These are phyloP conservation scores for Cephalophus harveyi DNA, from an alignment of 2,113 vertebrate species.

Conservation along the genomic window DNA sequence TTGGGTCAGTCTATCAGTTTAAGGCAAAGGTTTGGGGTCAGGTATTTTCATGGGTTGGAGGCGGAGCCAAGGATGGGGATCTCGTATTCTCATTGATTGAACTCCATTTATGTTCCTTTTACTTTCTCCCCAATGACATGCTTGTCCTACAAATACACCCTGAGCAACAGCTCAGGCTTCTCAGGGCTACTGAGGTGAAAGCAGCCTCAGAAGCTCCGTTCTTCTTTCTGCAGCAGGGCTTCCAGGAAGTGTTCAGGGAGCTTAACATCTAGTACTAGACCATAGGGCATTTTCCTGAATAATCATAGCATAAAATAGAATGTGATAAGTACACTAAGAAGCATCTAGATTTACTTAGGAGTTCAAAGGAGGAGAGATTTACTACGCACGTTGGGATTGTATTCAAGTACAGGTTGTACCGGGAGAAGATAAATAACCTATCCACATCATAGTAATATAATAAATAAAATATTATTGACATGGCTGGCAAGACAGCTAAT, in stretches of 20 bases:
- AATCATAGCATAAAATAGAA: not conserved
- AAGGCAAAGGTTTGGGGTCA: not conserved
- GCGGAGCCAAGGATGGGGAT: not conserved
- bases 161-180: rapidly evolving
- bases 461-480: constrained; percentile 73
- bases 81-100: not conserved
- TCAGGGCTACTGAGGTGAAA: not conserved
- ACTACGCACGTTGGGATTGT: not conserved
- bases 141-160: not conserved
- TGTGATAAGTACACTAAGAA: not conserved
- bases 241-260: not conserved
- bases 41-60: not conserved
- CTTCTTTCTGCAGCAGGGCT: not conserved
- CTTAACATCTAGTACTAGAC: not conserved
- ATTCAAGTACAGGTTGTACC: constrained; percentile 63
- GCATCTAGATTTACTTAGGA: not conserved
- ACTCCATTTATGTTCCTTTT: not conserved
- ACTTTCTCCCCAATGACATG: not conserved
- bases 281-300: constrained; percentile 1
- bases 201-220: rapidly evolving
- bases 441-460: constrained; percentile 47
- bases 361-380: constrained; percentile 48
- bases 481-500: constrained; percentile 28
- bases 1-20: not conserved
- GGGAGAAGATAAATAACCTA: constrained; percentile 50